Percentiles rank a stretch among this genome's conserved stretches.
Conservation (phyloP, 2,797 vertebrate species). For the Darevskia mixta region DNA sequence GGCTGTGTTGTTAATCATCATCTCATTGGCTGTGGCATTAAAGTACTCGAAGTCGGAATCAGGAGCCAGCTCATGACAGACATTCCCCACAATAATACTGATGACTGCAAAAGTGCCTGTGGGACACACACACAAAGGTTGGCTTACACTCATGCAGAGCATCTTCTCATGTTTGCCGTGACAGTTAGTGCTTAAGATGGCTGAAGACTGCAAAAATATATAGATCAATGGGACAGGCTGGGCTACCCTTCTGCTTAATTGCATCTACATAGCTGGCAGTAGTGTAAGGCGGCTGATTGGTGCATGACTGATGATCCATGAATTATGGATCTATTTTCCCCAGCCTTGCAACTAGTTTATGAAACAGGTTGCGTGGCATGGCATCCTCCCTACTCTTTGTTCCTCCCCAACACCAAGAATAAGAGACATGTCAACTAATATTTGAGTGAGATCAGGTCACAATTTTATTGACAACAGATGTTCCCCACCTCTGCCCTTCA, state of each 20-base stretch:
- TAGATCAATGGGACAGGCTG: background rate
- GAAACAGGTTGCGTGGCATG: too few species aligned
- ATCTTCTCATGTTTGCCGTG: background rate
- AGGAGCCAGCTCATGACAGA: constrained; percentile 87
- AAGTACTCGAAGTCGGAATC: constrained; percentile 86
- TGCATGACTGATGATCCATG: background rate
- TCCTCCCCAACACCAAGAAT: too few species aligned
- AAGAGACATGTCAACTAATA: too few species aligned
- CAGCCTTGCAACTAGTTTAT: too few species aligned
- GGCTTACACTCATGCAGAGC: constrained; percentile 20
- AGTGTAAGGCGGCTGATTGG: background rate
- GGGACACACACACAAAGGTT: constrained; percentile 31
- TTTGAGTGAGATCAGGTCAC: too few species aligned
- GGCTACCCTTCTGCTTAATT: background rate
- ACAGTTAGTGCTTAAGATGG: background rate
- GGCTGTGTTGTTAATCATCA: constrained; percentile 77
- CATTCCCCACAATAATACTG: constrained; percentile 92
- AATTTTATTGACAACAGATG: background rate
- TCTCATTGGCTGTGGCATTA: constrained; percentile 82
- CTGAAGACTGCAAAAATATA: background rate
- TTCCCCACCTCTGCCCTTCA: background rate
- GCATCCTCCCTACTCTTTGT: too few species aligned
- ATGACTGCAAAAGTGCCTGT: constrained; percentile 92
- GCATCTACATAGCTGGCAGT: background rate
- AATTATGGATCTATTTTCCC: too few species aligned